Evolutionary conservation across 2,113 vertebrate genomes (phyloP).

Genomic region (Mohoua ochrocephala): DNA sequence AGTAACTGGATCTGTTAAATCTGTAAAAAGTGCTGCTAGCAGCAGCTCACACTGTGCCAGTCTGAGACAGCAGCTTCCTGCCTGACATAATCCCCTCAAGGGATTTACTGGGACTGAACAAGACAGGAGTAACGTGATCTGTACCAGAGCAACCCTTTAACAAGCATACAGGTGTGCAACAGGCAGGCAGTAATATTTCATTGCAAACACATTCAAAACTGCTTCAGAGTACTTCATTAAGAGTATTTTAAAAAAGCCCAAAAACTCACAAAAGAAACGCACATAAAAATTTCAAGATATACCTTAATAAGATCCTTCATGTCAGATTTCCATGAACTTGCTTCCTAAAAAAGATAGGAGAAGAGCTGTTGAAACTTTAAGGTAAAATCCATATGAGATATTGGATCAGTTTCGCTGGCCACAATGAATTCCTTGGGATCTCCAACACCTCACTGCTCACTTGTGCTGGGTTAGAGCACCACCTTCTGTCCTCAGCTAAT

Average conservation of each 20-base stretch:
- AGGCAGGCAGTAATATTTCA: neutral
- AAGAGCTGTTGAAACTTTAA: neutral
- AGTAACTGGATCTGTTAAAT: neutral
- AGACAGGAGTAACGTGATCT: neutral
- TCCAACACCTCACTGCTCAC: neutral
- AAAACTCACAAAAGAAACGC: neutral
- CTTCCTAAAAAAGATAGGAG: constrained; percentile 43
- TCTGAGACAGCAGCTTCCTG: neutral
- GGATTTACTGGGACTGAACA: neutral
- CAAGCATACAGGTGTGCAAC: neutral
- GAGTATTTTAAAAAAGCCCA: neutral
- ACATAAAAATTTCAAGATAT: neutral
- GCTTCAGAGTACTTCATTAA: too few species aligned
- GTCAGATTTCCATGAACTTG: constrained; percentile 42
- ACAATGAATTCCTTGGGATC: neutral
- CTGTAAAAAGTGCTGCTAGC: neutral
- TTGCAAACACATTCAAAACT: neutral
- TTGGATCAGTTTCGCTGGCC: neutral
- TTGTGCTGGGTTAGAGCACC: constrained; percentile 11
- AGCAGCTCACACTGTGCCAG: neutral
- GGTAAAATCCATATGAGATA: neutral
- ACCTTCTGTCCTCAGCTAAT: neutral
- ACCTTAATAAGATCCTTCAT: constrained; percentile 44
- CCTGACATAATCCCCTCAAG: neutral
- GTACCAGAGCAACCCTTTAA: neutral